These are phyloP conservation scores for Lacerta viridis DNA, from an alignment of 2,797 vertebrate genomes.

Conservation along the genomic window DNA sequence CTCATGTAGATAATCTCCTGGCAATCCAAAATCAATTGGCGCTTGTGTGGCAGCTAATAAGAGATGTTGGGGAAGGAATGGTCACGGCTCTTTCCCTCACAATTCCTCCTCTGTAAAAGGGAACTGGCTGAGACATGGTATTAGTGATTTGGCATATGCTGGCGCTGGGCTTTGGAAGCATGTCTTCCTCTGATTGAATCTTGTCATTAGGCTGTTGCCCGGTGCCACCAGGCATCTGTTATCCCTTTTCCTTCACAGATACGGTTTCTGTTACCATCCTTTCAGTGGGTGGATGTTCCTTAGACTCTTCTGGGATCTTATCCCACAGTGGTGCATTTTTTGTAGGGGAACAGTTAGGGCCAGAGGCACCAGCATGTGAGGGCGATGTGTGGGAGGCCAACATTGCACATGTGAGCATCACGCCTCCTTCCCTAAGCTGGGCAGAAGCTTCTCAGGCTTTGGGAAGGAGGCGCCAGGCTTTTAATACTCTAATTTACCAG, in stretches of 20 bases:
- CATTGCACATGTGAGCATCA: too few species aligned
- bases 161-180: conserved; percentile 10
- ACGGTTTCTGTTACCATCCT: background rate
- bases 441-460: too few species aligned
- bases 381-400: too few species aligned
- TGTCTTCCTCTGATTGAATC: background rate
- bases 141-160: conserved; percentile 15
- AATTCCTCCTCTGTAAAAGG: conserved; percentile 32
- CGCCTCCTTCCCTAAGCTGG: too few species aligned
- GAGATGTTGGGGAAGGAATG: conserved; percentile 55
- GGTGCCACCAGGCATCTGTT: background rate
- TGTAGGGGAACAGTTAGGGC: too few species aligned
- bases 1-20: conserved; percentile 73
- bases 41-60: conserved; percentile 55
- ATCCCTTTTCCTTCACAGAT: background rate
- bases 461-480: too few species aligned
- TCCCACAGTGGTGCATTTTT: background rate
- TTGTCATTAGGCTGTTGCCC: background rate
- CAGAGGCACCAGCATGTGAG: too few species aligned
- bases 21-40: conserved; percentile 64
- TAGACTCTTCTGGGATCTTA: background rate
- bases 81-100: conserved; percentile 17
- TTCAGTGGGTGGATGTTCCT: background rate
- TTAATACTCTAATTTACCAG: too few species aligned
- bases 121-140: conserved; percentile 21